A percentile compares a stretch with the other conserved stretches of the same genome.
These are phyloP conservation scores for Samia ricini DNA, from an alignment of 1,140 invertebrate species.

Conservation along the genomic window DNA sequence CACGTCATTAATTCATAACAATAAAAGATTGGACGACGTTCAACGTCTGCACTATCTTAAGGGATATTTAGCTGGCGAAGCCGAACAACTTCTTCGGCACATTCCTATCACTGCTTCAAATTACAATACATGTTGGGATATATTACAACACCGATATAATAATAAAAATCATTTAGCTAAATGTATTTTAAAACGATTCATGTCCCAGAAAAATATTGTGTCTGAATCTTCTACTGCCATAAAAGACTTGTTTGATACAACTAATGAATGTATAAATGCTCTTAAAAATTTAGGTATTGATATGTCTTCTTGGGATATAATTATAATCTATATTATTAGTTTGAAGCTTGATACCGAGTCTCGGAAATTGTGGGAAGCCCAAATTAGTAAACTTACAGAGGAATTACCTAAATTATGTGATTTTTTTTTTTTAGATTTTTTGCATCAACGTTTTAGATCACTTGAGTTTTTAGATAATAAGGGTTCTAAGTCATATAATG, in stretches of 20 bases:
- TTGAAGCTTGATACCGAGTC: not conserved
- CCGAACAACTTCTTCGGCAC: slow-evolving; percentile 24
- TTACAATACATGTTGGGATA: slow-evolving; percentile 24
- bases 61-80: slow-evolving; percentile 20
- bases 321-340: not conserved
- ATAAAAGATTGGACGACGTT: slow-evolving; percentile 20
- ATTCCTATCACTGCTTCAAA: slow-evolving; percentile 25
- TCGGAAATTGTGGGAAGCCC: not conserved
- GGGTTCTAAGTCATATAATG: not conserved
- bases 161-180: not conserved
- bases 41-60: slow-evolving; percentile 28
- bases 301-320: slow-evolving; percentile 3
- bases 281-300: not conserved
- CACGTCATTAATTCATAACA: slow-evolving; percentile 24
- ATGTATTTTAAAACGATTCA: not conserved
- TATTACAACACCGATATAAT: not conserved
- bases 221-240: not conserved
- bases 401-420: not conserved
- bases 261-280: slow-evolving; percentile 2
- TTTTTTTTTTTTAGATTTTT: not conserved
- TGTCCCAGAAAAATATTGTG: not conserved
- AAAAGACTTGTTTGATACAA: not conserved
- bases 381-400: not conserved
- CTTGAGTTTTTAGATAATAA: not conserved
- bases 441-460: not conserved